phyloP scores from a whole-genome alignment of 2,888 invertebrate genomes.

The Callosobruchus maculatus region DNA sequence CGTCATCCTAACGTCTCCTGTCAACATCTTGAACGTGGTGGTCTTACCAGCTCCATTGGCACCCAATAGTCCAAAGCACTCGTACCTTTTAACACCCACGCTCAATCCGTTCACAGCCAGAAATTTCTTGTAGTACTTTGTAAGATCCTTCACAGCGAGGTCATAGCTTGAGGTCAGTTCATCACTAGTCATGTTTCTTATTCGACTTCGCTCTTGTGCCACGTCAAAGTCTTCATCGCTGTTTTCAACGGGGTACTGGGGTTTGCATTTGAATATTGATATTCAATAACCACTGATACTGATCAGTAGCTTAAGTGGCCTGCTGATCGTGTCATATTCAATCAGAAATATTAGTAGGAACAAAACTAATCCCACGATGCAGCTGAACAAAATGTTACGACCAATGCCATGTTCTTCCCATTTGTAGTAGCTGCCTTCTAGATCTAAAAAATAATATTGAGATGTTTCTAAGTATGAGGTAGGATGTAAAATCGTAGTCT shows the following conservation, averaged over 20 bases:
- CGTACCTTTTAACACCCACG: constrained; percentile 64
- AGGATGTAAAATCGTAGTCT: no score
- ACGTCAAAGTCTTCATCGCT: constrained; percentile 55
- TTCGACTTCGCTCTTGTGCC: constrained; percentile 52
- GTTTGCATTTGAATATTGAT: constrained; percentile 31
- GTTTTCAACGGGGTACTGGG: constrained; percentile 59
- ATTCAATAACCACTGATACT: constrained; percentile 35
- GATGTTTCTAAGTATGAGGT: no score
- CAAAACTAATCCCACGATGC: constrained; percentile 55
- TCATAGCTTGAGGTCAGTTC: constrained; percentile 46
- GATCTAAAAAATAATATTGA: neutral
- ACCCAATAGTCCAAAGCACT: constrained; percentile 80
- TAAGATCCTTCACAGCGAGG: constrained; percentile 62
- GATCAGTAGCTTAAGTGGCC: constrained; percentile 46
- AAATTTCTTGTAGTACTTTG: constrained; percentile 67
- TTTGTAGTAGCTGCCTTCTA: constrained; percentile 51
- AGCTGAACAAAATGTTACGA: constrained; percentile 61
- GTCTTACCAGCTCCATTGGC: constrained; percentile 88
- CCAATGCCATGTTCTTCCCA: constrained; percentile 70
- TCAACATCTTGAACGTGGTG: constrained; percentile 86
- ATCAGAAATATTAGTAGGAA: constrained; percentile 61
- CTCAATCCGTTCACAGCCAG: constrained; percentile 70
- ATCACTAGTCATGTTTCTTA: constrained; percentile 43
- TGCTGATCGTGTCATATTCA: constrained; percentile 57
- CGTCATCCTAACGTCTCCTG: constrained; percentile 73